These are phyloP conservation scores for Helicolenus hilgendorfi DNA, from an alignment of 2,797 vertebrate genomes.

Conservation along the genomic window DNA sequence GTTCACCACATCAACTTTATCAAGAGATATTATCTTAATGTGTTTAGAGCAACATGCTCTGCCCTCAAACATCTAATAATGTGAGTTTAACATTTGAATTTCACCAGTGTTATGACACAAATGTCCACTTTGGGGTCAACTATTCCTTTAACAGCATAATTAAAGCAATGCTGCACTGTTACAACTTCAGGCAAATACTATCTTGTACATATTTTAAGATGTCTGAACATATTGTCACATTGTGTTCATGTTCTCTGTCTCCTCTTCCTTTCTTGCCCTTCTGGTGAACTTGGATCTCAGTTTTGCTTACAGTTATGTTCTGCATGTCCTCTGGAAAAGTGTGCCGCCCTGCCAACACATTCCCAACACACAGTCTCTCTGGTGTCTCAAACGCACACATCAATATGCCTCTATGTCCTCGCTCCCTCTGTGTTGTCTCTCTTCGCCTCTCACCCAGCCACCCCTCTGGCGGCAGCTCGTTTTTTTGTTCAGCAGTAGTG, in stretches of 20 bases:
- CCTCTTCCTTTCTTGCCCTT: conserved; percentile 17
- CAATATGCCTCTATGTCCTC: conserved; percentile 6
- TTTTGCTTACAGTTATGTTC: conserved; percentile 41
- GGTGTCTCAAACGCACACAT: conserved; percentile 40
- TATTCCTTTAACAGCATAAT: background rate
- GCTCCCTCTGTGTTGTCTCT: conserved; percentile 24
- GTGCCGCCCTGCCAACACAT: conserved; percentile 38
- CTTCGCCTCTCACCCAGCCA: conserved; percentile 31
- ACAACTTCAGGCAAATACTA: background rate
- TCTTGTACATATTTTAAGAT: background rate
- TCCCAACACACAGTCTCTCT: conserved; percentile 31
- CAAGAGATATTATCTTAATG: background rate
- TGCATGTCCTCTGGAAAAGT: conserved; percentile 56
- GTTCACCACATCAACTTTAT: too few relatives aligned
- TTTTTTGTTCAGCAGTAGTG: conserved; percentile 15
- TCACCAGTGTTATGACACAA: background rate
- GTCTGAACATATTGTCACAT: background rate
- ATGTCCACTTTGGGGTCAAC: background rate
- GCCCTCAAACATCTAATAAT: background rate
- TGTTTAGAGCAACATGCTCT: background rate
- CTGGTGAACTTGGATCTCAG: conserved; percentile 46
- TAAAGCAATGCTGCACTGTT: background rate
- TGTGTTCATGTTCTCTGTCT: background rate
- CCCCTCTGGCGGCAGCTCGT: conserved; percentile 33
- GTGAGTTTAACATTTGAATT: background rate